phyloP scores from a whole-genome alignment of 2,113 vertebrate genomes.

The Cyprinodon tularosa region DNA sequence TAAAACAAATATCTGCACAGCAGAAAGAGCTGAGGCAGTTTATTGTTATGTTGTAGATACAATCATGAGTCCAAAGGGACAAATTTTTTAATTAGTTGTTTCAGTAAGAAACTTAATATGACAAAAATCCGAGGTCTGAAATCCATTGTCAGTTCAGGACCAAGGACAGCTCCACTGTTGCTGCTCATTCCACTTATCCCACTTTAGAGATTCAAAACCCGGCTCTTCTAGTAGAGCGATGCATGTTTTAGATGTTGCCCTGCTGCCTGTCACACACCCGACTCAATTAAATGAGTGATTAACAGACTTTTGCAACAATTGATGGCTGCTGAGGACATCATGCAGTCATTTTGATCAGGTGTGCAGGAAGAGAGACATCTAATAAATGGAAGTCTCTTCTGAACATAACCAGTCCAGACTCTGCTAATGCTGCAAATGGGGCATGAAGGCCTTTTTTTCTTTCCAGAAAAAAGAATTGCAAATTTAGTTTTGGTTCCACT shows the following conservation, averaged over 20 bases:
- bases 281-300: no score
- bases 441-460: constrained; percentile 33
- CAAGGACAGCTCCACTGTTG: constrained; percentile 57
- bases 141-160: constrained; percentile 54
- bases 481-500: constrained; percentile 12
- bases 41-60: constrained; percentile 28
- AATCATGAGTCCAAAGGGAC: constrained; percentile 25
- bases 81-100: constrained; percentile 33
- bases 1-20: constrained; percentile 33
- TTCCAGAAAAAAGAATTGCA: constrained; percentile 38
- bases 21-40: constrained; percentile 39
- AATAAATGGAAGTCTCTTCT: no score
- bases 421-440: constrained; percentile 45
- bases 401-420: no score
- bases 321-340: no score
- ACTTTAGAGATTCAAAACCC: no score
- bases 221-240: no score
- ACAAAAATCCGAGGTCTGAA: constrained; percentile 36
- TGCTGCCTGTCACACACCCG: no score
- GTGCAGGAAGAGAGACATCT: no score
- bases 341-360: no score
- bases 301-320: no score
- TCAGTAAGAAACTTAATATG: constrained; percentile 20
- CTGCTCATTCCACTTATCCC: constrained; percentile 26
- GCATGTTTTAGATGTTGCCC: no score